Evolutionary conservation across 2,888 invertebrate species (phyloP), one percentile per base, ranked within the genome.

Genomic region (Torymus auratus): DNA sequence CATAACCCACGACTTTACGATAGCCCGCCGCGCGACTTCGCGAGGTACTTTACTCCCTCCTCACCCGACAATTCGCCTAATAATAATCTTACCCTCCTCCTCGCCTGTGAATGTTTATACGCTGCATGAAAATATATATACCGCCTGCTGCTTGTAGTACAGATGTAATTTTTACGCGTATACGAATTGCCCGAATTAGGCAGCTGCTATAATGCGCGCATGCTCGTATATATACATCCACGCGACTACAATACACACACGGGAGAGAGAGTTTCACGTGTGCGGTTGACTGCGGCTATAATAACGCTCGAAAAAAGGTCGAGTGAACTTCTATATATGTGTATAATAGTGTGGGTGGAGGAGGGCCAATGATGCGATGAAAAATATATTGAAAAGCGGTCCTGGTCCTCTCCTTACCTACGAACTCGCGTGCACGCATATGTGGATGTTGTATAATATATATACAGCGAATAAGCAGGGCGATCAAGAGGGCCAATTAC

Each of bases 401-500:
- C 84, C 86, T 85, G 83, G 82, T 55, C 69, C 74, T 65, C 28
- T 41, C 41, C 41, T 41, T 41, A 41, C 41, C 41, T 41, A 41
- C 41, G 41, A 41, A 41, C 41, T 41, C 41, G 79, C 78, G 80
- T 76, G 80, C 72, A 69, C 78, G 80, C 80, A 14, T 20, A 23
- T 23, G 23, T 14, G 23, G 4, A 14, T 23, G 41, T 41, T 41
- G 23, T 62, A 62, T 12, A 62, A 83, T 77, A 80, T 78, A 83
- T 74, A 83, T 84, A 85, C 86, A 86, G 84, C 83, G 84, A 83
- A 84, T 83, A 52, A 67, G 74, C 77, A 77, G 80, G 82, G 58
- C 89, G 89, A 90, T 91, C 90, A 88, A 90, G 90, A 89, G 90
- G 87, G 88, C 90, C 90, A 91, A 91, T 91, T 91, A 90, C 88